These are phyloP conservation scores for Notothenia coriiceps DNA, from an alignment of 2,113 vertebrate species.

Conservation along the genomic window DNA sequence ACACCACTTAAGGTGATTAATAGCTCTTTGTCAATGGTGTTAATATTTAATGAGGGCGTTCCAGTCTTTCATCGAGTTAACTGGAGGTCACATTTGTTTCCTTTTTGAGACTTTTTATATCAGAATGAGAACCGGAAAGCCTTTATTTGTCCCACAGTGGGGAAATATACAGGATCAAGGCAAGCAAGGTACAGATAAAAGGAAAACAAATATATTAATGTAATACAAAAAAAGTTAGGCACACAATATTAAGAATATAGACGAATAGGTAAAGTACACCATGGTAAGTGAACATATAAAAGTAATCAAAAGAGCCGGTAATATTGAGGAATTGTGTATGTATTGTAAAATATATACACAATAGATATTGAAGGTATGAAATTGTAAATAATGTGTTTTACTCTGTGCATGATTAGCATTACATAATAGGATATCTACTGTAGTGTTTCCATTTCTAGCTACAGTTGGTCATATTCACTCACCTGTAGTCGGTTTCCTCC, in stretches of 20 bases:
- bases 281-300: no score
- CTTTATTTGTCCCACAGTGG: no score
- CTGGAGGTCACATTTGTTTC: slow-evolving; percentile 26
- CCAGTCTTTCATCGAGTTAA: slow-evolving; percentile 7
- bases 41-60: slow-evolving; percentile 65
- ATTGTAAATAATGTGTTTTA: slow-evolving; percentile 9
- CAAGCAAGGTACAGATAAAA: no score
- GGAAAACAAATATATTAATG: no score
- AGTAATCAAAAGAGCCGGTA: no score
- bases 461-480: neutral
- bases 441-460: neutral
- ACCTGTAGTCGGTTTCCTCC: neutral
- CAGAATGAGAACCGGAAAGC: no score
- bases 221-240: no score
- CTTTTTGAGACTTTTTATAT: slow-evolving; percentile 5
- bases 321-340: no score
- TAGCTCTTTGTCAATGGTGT: slow-evolving; percentile 49
- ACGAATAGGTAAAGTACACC: no score
- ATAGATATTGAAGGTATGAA: neutral
- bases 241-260: no score
- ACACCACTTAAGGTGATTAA: slow-evolving; percentile 52
- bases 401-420: slow-evolving; percentile 17
- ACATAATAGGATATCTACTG: slow-evolving; percentile 26
- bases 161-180: no score
- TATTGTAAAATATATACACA: no score